Evolutionary conservation across 92 coral and sea anemone species (phyloP).

Genomic region (Blastomussa wellsi): DNA sequence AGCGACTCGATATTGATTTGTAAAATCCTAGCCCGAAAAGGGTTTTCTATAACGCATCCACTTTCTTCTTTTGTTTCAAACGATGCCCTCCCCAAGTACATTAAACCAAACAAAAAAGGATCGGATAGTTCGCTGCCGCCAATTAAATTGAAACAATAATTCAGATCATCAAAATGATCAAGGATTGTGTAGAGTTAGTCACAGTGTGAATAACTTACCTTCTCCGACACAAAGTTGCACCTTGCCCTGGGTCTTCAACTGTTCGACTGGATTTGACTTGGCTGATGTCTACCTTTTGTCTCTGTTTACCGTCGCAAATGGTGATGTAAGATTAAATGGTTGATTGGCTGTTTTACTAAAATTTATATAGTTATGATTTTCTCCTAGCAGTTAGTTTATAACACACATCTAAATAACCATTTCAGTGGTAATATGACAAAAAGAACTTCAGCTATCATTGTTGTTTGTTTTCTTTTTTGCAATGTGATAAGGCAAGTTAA

Average conservation of each 20-base stretch:
- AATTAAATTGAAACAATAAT: neutral
- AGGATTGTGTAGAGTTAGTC: neutral
- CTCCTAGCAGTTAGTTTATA: constrained; percentile 5
- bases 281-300: constrained; percentile 21
- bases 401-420: constrained; percentile 1
- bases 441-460: neutral
- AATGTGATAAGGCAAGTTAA: neutral
- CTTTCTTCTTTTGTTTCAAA: neutral
- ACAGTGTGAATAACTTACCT: neutral
- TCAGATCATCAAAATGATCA: neutral
- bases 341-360: constrained; percentile 22
- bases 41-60: neutral
- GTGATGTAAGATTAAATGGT: constrained; percentile 49
- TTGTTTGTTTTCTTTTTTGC: neutral
- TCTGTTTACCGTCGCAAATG: constrained; percentile 15
- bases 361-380: constrained; percentile 13
- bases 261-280: constrained; percentile 4
- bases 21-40: neutral
- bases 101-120: neutral
- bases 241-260: constrained; percentile 33
- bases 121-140: no score
- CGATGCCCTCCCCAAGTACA: neutral
- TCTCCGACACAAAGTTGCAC: constrained; percentile 13
- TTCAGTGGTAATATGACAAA: neutral
- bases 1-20: neutral